phyloP scores from a whole-genome alignment of 2,113 vertebrate species.

The Equus przewalskii region DNA sequence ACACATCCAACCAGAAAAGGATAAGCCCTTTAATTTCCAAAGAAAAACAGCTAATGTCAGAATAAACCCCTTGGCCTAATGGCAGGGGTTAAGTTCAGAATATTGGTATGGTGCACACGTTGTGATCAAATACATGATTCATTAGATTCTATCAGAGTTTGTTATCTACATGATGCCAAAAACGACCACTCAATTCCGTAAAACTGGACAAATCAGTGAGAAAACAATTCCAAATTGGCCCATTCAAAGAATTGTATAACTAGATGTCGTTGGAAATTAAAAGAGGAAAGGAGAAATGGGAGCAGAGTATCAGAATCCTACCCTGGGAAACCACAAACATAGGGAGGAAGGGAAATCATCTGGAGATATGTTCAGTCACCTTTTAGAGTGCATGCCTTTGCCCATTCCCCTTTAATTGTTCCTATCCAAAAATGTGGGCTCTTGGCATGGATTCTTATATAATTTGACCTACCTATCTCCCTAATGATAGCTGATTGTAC shows the following conservation, averaged over 20 bases:
- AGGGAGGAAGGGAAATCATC: background rate
- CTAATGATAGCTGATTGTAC: background rate
- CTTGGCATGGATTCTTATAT: background rate
- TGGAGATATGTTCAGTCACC: background rate
- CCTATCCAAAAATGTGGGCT: background rate
- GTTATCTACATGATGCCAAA: background rate
- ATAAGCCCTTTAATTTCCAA: conserved; percentile 35
- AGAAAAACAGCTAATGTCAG: background rate
- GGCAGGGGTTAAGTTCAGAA: background rate
- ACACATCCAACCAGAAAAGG: background rate
- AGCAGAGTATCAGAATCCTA: background rate
- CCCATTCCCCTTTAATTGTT: rapidly evolving
- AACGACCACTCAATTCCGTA: background rate
- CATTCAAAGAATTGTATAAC: background rate
- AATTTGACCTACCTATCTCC: background rate
- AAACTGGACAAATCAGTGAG: conserved; percentile 45
- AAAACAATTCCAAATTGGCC: conserved; percentile 13
- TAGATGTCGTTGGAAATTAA: background rate
- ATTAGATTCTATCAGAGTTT: conserved; percentile 20
- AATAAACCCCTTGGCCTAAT: background rate
- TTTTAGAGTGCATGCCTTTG: background rate
- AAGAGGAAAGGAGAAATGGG: background rate
- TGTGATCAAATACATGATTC: conserved; percentile 52
- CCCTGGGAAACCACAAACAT: background rate
- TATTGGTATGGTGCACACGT: background rate